Percentiles rank a stretch among this genome's conserved stretches.
Conservation (phyloP, 2,797 vertebrate genomes). For the Macroramphosus scolopax region DNA sequence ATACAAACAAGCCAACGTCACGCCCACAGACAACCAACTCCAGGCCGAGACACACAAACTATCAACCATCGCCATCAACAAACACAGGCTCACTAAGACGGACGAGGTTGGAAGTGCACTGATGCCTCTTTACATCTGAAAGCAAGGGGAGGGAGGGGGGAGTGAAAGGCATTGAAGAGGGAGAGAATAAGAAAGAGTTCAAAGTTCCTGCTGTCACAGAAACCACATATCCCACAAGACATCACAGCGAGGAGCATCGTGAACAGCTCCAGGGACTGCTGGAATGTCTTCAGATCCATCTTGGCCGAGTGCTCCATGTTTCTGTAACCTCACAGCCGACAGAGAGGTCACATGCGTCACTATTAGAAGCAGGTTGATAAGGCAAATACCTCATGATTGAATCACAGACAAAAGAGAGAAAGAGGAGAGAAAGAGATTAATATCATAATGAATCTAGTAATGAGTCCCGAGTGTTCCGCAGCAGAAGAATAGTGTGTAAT, state of each 20-base stretch:
- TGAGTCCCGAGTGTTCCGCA: conserved; percentile 27
- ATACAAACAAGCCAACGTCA: conserved; percentile 8
- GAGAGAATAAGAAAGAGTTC: conserved; percentile 40
- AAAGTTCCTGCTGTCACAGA: conserved; percentile 39
- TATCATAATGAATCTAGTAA: conserved; percentile 45
- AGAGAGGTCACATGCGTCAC: conserved; percentile 40
- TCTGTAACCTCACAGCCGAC: conserved; percentile 45
- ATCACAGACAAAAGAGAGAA: conserved; percentile 14
- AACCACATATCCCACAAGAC: conserved; percentile 55
- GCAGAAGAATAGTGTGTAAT: conserved; percentile 32
- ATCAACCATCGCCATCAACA: conserved; percentile 32
- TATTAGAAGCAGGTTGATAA: conserved; percentile 64
- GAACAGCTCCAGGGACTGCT: conserved; percentile 58
- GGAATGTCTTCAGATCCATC: conserved; percentile 69
- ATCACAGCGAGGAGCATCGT: conserved; percentile 34
- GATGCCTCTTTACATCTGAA: conserved; percentile 31
- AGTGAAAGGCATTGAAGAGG: conserved; percentile 14
- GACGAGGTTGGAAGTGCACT: conserved; percentile 15
- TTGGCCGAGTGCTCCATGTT: conserved; percentile 44
- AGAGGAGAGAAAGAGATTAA: conserved; percentile 30
- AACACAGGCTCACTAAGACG: conserved; percentile 30
- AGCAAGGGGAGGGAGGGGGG: conserved; percentile 18
- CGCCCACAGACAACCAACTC: conserved; percentile 25
- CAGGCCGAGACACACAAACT: conserved; percentile 29
- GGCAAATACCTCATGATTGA: conserved; percentile 18